A percentile compares a stretch with the other conserved stretches of the same genome.
Conservation (phyloP, 2,113 vertebrate species). For the Lates calcarifer region DNA sequence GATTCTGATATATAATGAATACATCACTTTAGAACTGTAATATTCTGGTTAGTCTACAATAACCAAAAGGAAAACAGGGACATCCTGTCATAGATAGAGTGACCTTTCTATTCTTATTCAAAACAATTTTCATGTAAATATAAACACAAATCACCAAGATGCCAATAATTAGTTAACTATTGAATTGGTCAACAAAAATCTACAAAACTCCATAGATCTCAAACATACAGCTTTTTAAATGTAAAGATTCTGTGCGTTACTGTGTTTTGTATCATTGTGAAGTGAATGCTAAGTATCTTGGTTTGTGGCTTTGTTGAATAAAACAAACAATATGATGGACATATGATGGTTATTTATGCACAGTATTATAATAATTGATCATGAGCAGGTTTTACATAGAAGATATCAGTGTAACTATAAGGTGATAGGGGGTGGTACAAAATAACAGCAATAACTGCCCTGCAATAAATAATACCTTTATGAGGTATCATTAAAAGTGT, state of each 20-base stretch:
- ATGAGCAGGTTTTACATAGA: not conserved
- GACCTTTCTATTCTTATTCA: not conserved
- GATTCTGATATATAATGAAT: not conserved
- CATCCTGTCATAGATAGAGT: not conserved
- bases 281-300: not conserved
- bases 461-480: too few relatives aligned
- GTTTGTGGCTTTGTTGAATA: not conserved
- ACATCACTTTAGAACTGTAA: not conserved
- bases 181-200: not conserved
- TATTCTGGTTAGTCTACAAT: not conserved
- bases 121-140: not conserved
- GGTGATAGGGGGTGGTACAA: not conserved
- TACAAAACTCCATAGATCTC: not conserved
- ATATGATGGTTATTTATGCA: not conserved
- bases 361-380: not conserved
- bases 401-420: too few relatives aligned
- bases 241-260: not conserved
- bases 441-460: too few relatives aligned
- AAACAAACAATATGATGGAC: not conserved
- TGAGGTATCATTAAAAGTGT: too few relatives aligned
- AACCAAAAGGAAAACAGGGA: not conserved
- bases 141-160: not conserved
- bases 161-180: too few relatives aligned
- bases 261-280: not conserved
- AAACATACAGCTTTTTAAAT: not conserved